Base-by-base conservation (phyloP, 2,888 invertebrate genomes). In the Autographa gamma region DNA sequence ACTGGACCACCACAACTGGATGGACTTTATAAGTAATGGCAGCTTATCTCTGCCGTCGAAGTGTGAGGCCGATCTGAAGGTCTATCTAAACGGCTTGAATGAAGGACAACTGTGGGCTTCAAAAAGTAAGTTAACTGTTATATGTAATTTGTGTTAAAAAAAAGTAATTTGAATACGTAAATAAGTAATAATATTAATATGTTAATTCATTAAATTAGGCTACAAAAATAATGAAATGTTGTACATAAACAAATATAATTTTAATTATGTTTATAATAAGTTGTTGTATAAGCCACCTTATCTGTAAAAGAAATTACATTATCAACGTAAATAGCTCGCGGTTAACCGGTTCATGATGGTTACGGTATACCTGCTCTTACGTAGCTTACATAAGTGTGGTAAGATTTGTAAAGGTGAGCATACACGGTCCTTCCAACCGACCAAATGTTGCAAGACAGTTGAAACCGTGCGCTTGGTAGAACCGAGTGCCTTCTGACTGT, bases 51-150 rank as follows among this genome's bases (percentile, higher is more conserved):
- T 94, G 60, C 88, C 92, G n/a, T 71, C 80, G 18, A 92, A 93
- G 90, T 86, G 97, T 96, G 67, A 94, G 96, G 69, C 95, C 86
- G 88, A 97, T 94, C 80, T 97, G 96, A 85, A 95, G 96, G 85
- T 92, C 93, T 95, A 95, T 74, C 76, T 95, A 86, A 91, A 93
- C 32, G 97, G 97, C 0, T 93, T 98, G 19, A 96, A 96, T 75
- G 96, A 96, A 66, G 97, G 97, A 68, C 96, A 96, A 79, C 93
- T 97, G 59, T 98, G 98, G 98, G 98, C 98, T 13, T 97, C 97
- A 48, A 97, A 97, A 95, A 97, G 98, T 98, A 90, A 97, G 97
- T 97, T 0, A 31, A 58, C 7, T 8, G n/a, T n/a, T n/a, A n/a
- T n/a, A n/a, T n/a, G n/a, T 25, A 25, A 25, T 25, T 25, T 25